phyloP scores from a whole-genome alignment of 1,140 invertebrate species.

The Drosophila tsacasi region DNA sequence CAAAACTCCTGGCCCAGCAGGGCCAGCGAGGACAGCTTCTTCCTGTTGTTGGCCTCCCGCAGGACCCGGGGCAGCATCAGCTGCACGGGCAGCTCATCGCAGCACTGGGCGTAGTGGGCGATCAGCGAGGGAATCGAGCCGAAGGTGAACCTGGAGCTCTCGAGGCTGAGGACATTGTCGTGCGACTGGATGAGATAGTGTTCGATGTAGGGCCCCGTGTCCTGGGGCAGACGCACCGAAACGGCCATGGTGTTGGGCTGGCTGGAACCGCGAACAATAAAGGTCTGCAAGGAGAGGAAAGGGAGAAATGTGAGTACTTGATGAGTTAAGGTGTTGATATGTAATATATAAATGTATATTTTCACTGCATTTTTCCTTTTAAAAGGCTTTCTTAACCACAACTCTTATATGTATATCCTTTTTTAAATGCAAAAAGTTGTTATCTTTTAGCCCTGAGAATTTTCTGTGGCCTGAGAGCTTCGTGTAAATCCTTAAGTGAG shows the following conservation, averaged over 20 bases:
- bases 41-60: slow-evolving; percentile 93
- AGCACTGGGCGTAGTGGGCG: slow-evolving; percentile 96
- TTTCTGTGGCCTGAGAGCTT: not conserved
- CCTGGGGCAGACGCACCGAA: slow-evolving; percentile 94
- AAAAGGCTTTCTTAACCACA: not conserved
- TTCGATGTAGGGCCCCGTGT: slow-evolving; percentile 95
- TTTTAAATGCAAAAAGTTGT: slow-evolving; percentile 12
- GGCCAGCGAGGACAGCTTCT: slow-evolving; percentile 95
- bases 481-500: slow-evolving; percentile 46
- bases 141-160: slow-evolving; percentile 97
- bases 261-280: slow-evolving; percentile 97
- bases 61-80: slow-evolving; percentile 93
- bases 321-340: not conserved
- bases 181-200: slow-evolving; percentile 97
- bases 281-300: slow-evolving; percentile 89
- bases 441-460: not conserved
- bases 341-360: not conserved
- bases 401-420: not conserved
- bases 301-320: not conserved
- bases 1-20: slow-evolving; percentile 97
- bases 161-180: slow-evolving; percentile 92
- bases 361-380: not conserved
- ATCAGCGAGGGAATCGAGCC: slow-evolving; percentile 95
- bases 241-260: slow-evolving; percentile 97
- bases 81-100: slow-evolving; percentile 97